Percentiles rank a stretch among this genome's conserved stretches.
Conservation (phyloP, 2,113 vertebrate species). For the Embiotoca jacksoni region DNA sequence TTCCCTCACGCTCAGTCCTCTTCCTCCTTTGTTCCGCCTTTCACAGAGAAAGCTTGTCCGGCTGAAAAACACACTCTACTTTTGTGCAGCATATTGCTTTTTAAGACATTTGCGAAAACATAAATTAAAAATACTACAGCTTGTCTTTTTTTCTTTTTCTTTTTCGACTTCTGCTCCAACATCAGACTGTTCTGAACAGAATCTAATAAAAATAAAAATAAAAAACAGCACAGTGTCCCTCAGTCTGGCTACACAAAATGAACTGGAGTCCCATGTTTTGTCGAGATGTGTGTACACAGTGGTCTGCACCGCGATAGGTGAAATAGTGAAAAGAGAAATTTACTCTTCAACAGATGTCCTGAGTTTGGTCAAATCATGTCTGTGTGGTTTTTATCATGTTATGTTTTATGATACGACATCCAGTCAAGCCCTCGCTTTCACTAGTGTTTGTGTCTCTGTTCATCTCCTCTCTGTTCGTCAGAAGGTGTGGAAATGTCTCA, state of each 20-base stretch:
- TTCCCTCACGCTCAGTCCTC: conserved; percentile 39
- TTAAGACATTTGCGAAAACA: conserved; percentile 86
- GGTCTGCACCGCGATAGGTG: conserved; percentile 41
- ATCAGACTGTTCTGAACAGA: conserved; percentile 67
- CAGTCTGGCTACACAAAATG: conserved; percentile 77
- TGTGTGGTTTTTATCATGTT: not conserved
- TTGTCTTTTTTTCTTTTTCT: conserved; percentile 44
- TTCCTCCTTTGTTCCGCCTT: conserved; percentile 30
- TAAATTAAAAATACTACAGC: conserved; percentile 84
- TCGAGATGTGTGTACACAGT: conserved; percentile 51
- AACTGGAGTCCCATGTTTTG: conserved; percentile 44
- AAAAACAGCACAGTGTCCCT: conserved; percentile 79
- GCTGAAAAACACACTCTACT: conserved; percentile 80
- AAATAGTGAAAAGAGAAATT: conserved; percentile 28
- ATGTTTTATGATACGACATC: conserved; percentile 13
- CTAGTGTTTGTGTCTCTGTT: conserved; percentile 47
- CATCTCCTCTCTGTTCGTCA: conserved; percentile 21
- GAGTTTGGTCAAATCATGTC: conserved; percentile 57
- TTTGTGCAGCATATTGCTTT: conserved; percentile 85
- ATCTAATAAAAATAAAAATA: conserved; percentile 44
- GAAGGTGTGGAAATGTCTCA: conserved; percentile 21
- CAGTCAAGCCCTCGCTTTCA: conserved; percentile 21
- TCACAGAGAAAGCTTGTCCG: conserved; percentile 70
- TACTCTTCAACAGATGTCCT: conserved; percentile 44
- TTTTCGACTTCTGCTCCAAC: conserved; percentile 60